These are phyloP conservation scores for Hozukius guyotensis DNA, from an alignment of 2,797 vertebrate genomes.

Conservation along the genomic window DNA sequence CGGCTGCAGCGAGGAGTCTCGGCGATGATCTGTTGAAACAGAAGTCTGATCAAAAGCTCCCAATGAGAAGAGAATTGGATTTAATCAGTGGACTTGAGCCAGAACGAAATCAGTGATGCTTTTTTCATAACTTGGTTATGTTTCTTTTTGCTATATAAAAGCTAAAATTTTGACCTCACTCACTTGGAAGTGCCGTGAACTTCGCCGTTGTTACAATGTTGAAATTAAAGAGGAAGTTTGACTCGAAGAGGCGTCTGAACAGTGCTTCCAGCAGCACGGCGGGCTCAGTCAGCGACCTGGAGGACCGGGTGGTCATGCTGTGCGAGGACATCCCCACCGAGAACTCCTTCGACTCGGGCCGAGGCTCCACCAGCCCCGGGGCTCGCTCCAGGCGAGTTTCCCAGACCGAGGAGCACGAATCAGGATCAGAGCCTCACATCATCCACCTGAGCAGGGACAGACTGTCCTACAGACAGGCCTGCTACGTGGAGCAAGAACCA, in stretches of 20 bases:
- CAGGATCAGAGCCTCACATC: slow-evolving; percentile 2
- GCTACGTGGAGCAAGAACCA: slow-evolving; percentile 42
- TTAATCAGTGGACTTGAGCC: not conserved
- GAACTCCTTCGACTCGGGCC: slow-evolving; percentile 50
- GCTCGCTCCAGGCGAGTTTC: slow-evolving; percentile 54
- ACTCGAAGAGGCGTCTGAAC: slow-evolving; percentile 23
- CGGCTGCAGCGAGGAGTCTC: not conserved
- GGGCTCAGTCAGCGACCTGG: slow-evolving; percentile 70
- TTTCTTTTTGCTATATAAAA: not conserved
- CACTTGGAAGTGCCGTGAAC: not conserved
- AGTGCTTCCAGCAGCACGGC: slow-evolving; percentile 57
- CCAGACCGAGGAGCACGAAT: slow-evolving; percentile 51
- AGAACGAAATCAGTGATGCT: not conserved
- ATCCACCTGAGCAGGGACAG: slow-evolving; percentile 56
- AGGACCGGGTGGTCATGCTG: slow-evolving; percentile 81
- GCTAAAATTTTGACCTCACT: not conserved
- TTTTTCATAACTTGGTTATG: not conserved
- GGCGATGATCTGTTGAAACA: not conserved
- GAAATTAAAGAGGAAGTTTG: slow-evolving; percentile 66
- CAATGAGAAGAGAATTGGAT: not conserved
- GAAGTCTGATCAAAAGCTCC: not conserved
- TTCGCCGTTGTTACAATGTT: slow-evolving; percentile 53
- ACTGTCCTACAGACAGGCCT: slow-evolving; percentile 53
- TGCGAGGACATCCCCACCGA: slow-evolving; percentile 74
- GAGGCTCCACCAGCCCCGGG: slow-evolving; percentile 46